Conservation (phyloP, 2,888 invertebrate species). For the Mongoloraphidia duomilia region DNA sequence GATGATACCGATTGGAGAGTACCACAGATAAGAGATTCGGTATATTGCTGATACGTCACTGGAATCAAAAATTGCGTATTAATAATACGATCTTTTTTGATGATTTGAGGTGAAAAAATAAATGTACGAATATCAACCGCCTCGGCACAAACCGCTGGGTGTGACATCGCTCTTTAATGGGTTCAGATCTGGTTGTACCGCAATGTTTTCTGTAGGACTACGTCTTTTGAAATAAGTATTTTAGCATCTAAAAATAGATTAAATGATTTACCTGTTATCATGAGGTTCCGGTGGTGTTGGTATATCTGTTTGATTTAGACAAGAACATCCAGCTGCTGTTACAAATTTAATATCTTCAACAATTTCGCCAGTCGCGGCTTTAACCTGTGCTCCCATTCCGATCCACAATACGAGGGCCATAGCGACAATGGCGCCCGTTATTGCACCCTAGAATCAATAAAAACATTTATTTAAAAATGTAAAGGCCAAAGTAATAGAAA, state of each 20-base stretch:
- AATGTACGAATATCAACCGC: no score
- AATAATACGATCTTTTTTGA: no score
- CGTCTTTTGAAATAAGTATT: no score
- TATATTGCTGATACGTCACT: conserved; percentile 36
- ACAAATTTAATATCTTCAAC: conserved; percentile 30
- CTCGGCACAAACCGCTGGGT: no score
- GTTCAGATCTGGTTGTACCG: no score
- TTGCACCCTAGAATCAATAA: conserved; percentile 39
- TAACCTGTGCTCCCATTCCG: conserved; percentile 52
- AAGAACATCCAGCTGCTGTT: conserved; percentile 38
- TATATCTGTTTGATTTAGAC: conserved; percentile 25
- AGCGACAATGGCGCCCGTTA: conserved; percentile 46
- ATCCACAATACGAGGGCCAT: conserved; percentile 44
- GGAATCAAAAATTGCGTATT: conserved; percentile 11
- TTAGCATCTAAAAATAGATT: no score
- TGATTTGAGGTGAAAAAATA: no score
- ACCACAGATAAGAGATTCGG: conserved; percentile 81
- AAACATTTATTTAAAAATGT: background rate
- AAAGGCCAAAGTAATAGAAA: no score
- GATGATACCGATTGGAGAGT: conserved; percentile 65
- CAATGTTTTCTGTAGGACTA: no score
- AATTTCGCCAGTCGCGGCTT: conserved; percentile 32
- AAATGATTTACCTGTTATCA: background rate
- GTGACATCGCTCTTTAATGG: no score
- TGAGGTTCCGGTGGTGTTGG: background rate